These are phyloP conservation scores for Gryon sp. DNA, from an alignment of 1,140 invertebrate genomes.

Conservation along the genomic window DNA sequence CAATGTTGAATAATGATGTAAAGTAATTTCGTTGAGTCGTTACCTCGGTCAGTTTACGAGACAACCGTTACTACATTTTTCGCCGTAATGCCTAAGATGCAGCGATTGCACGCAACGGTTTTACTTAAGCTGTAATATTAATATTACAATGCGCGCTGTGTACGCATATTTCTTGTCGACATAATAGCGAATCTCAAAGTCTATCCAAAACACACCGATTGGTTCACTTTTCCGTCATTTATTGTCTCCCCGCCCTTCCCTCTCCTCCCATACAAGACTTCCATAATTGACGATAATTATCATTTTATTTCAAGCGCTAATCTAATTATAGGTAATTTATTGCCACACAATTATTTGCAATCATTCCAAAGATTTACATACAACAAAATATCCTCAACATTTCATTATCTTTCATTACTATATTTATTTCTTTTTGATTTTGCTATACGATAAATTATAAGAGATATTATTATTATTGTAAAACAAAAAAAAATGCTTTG, in stretches of 20 bases:
- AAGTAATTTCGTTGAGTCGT: constrained; percentile 56
- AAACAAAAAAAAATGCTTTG: too few species aligned
- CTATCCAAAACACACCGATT: constrained; percentile 36
- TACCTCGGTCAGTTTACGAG: constrained; percentile 56
- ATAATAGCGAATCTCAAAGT: constrained; percentile 46
- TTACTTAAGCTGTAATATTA: constrained; percentile 57
- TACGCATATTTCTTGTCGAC: constrained; percentile 46
- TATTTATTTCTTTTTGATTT: too few species aligned
- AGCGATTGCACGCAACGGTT: constrained; percentile 56
- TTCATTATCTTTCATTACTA: too few species aligned
- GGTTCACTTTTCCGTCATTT: constrained; percentile 36
- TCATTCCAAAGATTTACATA: constrained; percentile 23
- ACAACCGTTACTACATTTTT: constrained; percentile 60
- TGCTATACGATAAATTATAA: too few species aligned
- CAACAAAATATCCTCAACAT: not conserved
- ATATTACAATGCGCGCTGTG: constrained; percentile 44
- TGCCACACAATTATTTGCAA: constrained; percentile 21
- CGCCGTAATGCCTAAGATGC: constrained; percentile 45
- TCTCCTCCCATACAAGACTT: too few species aligned
- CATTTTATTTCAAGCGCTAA: constrained; percentile 33
- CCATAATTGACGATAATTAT: constrained; percentile 50
- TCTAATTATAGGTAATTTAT: constrained; percentile 40
- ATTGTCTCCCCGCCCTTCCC: constrained; percentile 25
- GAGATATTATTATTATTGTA: too few species aligned
- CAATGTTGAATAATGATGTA: constrained; percentile 63